Conservation (phyloP, 2,797 vertebrate species). For the Australoheros facetus region DNA sequence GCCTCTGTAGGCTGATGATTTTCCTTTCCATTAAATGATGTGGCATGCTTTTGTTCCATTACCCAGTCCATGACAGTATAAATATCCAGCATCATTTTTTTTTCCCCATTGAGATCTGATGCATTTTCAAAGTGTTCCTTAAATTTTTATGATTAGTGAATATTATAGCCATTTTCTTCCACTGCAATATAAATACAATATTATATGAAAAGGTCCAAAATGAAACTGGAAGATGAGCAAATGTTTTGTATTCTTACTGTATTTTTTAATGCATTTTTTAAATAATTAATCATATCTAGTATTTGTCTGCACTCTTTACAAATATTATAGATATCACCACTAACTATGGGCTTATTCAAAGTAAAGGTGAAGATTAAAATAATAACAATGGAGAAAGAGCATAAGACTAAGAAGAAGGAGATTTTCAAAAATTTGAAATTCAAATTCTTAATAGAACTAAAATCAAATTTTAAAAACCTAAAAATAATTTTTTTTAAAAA, state of each 20-base stretch:
- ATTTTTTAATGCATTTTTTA: background rate
- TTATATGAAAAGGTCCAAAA: background rate
- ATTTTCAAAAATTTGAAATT: background rate
- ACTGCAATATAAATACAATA: background rate
- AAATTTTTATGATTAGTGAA: no score
- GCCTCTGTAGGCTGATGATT: no score
- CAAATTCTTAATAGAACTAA: background rate
- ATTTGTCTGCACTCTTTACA: background rate
- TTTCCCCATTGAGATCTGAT: no score
- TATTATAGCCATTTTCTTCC: background rate
- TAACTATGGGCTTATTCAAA: background rate
- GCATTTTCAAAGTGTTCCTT: no score
- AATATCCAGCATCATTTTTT: no score
- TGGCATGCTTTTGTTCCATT: no score
- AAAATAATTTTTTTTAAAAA: no score
- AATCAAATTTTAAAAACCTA: background rate
- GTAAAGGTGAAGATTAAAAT: background rate
- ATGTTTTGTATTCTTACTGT: rapidly evolving
- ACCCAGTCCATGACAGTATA: no score
- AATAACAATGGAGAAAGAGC: background rate
- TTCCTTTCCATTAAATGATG: no score
- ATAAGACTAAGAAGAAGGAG: background rate
- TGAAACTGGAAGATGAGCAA: background rate
- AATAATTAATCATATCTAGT: background rate
- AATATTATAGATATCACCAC: background rate